Evolutionary conservation across 2,113 vertebrate genomes (phyloP).

Genomic region (Chloropsis cyanopogon): DNA sequence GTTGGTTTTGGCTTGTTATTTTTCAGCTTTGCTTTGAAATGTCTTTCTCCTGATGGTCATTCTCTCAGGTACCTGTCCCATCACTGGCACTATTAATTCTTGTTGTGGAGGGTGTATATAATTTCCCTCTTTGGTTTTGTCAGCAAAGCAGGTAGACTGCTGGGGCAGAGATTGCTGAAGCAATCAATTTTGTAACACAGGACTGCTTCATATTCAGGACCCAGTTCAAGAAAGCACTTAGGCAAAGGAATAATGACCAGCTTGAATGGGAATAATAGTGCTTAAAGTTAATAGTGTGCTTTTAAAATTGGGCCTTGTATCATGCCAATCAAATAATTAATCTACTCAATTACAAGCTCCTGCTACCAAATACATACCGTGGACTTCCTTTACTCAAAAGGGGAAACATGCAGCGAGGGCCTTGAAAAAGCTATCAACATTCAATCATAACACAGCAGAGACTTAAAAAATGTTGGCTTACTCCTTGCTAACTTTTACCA

Average conservation of each 20-base stretch:
- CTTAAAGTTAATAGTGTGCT: not conserved
- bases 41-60: not conserved
- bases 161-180: not conserved
- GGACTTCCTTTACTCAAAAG: not conserved
- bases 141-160: not conserved
- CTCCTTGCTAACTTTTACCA: not conserved
- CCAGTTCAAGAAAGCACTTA: slow-evolving; percentile 13
- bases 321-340: not conserved
- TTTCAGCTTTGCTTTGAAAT: not conserved
- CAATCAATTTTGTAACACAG: not conserved
- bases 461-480: not conserved
- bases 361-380: not conserved
- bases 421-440: not conserved
- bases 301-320: not conserved
- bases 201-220: not conserved
- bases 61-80: not conserved
- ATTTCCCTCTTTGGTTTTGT: not conserved
- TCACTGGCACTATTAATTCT: not conserved
- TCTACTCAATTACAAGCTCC: not conserved
- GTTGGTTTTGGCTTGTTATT: not conserved
- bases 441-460: not conserved
- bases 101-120: accelerated
- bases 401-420: not conserved
- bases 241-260: not conserved
- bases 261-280: not conserved